These are phyloP conservation scores for Mystacides longicornis DNA, from an alignment of 2,888 invertebrate genomes.

Conservation along the genomic window DNA sequence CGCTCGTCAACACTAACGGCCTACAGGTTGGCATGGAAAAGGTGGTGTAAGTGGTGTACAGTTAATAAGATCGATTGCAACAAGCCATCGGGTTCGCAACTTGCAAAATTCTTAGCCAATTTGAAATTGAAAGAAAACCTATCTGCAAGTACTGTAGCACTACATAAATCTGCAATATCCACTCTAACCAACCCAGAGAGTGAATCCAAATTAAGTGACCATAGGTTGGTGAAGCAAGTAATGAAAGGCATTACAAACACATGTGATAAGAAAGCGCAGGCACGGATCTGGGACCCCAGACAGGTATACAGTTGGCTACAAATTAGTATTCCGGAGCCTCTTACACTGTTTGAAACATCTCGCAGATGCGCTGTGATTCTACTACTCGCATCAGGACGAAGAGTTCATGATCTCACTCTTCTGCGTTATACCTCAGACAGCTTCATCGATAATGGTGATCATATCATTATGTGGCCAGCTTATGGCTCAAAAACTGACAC, in stretches of 20 bases:
- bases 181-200: slow-evolving; percentile 24
- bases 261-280: slow-evolving; percentile 6
- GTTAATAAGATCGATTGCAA: background rate
- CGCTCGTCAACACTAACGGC: slow-evolving; percentile 3
- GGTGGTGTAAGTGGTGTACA: background rate
- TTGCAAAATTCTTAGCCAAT: slow-evolving; percentile 2
- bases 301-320: slow-evolving; percentile 3
- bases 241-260: slow-evolving; percentile 23
- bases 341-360: slow-evolving; percentile 15
- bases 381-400: slow-evolving; percentile 25
- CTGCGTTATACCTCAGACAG: slow-evolving; percentile 18
- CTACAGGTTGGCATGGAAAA: slow-evolving; percentile 4
- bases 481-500: slow-evolving; percentile 28
- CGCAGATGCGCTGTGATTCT: slow-evolving; percentile 20
- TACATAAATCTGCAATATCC: slow-evolving; percentile 28
- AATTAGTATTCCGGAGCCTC: background rate
- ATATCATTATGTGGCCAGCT: slow-evolving; percentile 26
- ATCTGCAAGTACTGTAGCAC: slow-evolving; percentile 24
- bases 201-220: slow-evolving; percentile 12
- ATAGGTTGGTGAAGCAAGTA: slow-evolving; percentile 24
- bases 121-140: slow-evolving; percentile 15
- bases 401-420: slow-evolving; percentile 27
- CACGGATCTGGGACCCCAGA: slow-evolving; percentile 7
- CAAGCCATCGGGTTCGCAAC: background rate
- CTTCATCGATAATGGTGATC: slow-evolving; percentile 20